Evolutionary conservation across 1,140 invertebrate genomes (phyloP).

Genomic region (Zaprionus vittiger): DNA sequence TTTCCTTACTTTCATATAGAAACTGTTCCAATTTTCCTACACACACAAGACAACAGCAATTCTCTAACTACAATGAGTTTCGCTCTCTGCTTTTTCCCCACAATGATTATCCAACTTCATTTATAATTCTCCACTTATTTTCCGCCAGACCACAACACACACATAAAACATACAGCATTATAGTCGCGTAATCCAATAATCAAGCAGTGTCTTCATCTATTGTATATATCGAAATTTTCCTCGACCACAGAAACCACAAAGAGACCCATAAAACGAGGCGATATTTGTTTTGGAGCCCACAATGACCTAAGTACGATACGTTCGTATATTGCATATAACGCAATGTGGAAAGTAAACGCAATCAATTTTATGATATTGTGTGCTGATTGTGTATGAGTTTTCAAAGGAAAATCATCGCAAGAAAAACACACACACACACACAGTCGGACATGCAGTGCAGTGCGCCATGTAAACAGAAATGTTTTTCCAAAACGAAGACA

Average conservation of each 20-base stretch:
- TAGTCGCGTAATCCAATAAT: constrained; percentile 4
- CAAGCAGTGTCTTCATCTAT: constrained; percentile 2
- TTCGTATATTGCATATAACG: constrained; percentile 8
- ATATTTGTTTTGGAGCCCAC: constrained; percentile 9
- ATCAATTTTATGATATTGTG: constrained; percentile 37
- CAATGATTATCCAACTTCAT: constrained; percentile 10
- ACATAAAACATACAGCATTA: not conserved
- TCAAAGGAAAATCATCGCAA: constrained; percentile 5
- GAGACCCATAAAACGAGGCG: not conserved
- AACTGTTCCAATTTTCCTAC: not conserved
- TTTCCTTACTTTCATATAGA: not conserved
- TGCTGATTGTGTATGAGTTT: constrained; percentile 27
- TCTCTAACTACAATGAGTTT: not conserved
- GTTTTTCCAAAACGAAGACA: not conserved
- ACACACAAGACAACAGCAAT: not conserved
- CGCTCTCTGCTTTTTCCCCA: not conserved
- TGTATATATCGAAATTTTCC: constrained; percentile 8
- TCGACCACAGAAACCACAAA: not conserved
- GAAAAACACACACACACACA: not conserved
- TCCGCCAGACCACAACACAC: not conserved
- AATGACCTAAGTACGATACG: not conserved
- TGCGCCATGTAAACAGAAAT: not conserved
- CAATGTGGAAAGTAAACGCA: constrained; percentile 26
- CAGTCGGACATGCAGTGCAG: not conserved
- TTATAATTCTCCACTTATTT: constrained; percentile 8